Evolutionary conservation across 2,113 vertebrate species (phyloP), one percentile per base, ranked within the genome.

Genomic region (Misgurnus anguillicaudatus): DNA sequence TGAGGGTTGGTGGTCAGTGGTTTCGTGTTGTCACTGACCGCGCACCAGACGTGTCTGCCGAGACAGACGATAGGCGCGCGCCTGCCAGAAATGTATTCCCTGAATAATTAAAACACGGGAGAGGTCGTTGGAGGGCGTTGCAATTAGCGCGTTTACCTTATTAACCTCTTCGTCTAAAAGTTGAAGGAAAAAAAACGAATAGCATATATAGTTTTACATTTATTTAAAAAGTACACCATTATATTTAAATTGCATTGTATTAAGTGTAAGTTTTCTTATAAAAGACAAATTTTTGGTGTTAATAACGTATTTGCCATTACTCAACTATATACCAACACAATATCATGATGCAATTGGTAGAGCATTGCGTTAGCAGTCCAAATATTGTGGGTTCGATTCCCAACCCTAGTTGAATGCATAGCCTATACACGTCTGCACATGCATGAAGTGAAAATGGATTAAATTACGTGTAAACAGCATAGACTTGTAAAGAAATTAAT

Each of bases 11-110:
- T 64, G 74, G 74, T 76, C 61, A 76, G 24, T 16, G 74, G 74
- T 76, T 76, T 80, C 78, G 63, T 77, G 67, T 70, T 64, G 73
- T 67, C 74, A 76, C 45, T 76, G 74, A 76, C 74, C 61, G 74
- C 61, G 72, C 57, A 75, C 72, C 60, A 65, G 61, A 64, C 61
- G 45, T 36, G 47, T 64, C 45, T 64, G 61, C 61, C 74, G 61
- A 76, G 74, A 76, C 60, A 76, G 74, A 76, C 47, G 53, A 76
- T 76, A 76, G 45, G 45, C 74, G 61, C 45, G 31, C 60, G n/a
- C 61, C n/a, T 45, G 61, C 74, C 61, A 64, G 24, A 53, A 76
- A 64, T 31, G 39, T 76, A 76, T 76, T 76, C 61, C 61, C 61
- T 76, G 45, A 76, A 76, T 76, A 51, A 76, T 76, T 76, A 17